Evolutionary conservation across 2,888 invertebrate species (phyloP).

Genomic region (Oxyteleia sp.): DNA sequence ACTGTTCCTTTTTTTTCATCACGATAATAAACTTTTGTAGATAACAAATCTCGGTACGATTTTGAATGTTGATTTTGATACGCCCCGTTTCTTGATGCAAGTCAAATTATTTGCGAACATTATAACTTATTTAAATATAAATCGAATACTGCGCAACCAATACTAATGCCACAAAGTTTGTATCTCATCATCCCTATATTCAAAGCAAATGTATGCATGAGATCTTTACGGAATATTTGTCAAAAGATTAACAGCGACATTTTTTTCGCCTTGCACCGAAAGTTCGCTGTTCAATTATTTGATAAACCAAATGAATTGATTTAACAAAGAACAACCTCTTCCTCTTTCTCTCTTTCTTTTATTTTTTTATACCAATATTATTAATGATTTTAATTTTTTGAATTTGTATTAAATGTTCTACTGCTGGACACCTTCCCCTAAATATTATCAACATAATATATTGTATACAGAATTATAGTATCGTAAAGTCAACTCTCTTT

Average conservation of each 20-base stretch:
- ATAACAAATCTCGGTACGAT: slow-evolving; percentile 10
- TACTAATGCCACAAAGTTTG: slow-evolving; percentile 46
- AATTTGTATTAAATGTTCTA: no score
- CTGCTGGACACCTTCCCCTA: no score
- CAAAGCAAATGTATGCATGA: slow-evolving; percentile 62
- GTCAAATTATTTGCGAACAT: slow-evolving; percentile 42
- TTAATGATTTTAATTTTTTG: no score
- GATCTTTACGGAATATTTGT: slow-evolving; percentile 53
- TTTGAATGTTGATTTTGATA: slow-evolving; percentile 39
- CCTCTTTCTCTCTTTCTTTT: no score
- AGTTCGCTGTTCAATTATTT: slow-evolving; percentile 14
- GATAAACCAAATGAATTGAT: slow-evolving; percentile 15
- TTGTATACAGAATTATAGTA: no score
- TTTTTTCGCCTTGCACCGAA: slow-evolving; percentile 11
- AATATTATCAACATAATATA: no score
- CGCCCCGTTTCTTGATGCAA: slow-evolving; percentile 44
- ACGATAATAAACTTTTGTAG: not conserved
- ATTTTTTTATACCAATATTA: no score
- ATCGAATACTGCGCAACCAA: slow-evolving; percentile 53
- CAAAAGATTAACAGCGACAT: slow-evolving; percentile 34
- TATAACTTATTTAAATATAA: slow-evolving; percentile 70
- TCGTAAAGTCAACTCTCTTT: no score
- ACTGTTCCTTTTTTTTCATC: not conserved
- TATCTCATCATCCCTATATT: slow-evolving; percentile 39
- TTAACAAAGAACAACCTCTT: slow-evolving; percentile 4